Evolutionary conservation across 2,888 invertebrate species (phyloP).

Genomic region (Cephus spinipes): DNA sequence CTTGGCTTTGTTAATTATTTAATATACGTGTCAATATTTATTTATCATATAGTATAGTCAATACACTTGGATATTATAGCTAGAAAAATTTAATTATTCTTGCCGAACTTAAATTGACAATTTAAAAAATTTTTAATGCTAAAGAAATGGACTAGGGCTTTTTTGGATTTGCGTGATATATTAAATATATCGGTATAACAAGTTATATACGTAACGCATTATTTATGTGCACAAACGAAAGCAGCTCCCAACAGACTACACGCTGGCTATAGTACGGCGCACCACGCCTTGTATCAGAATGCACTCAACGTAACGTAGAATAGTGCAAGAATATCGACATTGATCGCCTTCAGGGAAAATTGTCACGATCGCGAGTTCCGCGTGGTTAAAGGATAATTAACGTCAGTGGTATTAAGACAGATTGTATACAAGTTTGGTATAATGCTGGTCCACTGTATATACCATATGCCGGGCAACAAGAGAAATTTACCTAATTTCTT

Average conservation of each 20-base stretch:
- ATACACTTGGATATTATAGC: not conserved
- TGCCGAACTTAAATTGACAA: too few species aligned
- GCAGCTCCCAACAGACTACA: slow-evolving; percentile 29
- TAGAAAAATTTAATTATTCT: not conserved
- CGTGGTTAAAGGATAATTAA: not conserved
- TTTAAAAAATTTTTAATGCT: not conserved
- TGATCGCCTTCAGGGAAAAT: not conserved
- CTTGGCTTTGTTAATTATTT: not conserved
- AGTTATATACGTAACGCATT: not conserved
- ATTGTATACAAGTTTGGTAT: not conserved
- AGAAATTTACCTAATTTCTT: not conserved
- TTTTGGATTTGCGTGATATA: not conserved
- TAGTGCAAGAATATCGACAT: not conserved
- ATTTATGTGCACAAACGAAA: slow-evolving; percentile 36
- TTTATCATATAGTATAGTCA: not conserved
- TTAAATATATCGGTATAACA: not conserved
- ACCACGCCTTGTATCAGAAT: slow-evolving; percentile 53
- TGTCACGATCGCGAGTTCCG: not conserved
- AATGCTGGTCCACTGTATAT: not conserved
- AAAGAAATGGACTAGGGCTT: not conserved
- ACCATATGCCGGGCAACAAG: not conserved
- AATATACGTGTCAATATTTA: not conserved
- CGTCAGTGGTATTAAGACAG: not conserved
- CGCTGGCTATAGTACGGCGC: slow-evolving; percentile 4
- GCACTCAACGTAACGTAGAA: slow-evolving; percentile 34